Conservation (phyloP, 2,797 vertebrate genomes). For the Mormyrus proboscirostris region DNA sequence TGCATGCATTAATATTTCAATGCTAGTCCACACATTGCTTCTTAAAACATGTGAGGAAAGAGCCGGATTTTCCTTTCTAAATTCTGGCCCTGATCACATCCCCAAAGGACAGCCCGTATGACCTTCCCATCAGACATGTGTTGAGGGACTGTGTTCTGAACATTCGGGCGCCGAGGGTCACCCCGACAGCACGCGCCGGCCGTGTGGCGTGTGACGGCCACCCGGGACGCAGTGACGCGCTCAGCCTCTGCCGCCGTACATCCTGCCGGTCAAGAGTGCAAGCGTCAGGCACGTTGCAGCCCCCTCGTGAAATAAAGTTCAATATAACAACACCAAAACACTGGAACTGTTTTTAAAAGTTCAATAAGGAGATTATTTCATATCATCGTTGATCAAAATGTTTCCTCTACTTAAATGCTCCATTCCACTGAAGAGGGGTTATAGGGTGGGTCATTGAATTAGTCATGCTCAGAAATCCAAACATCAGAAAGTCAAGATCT, state of each 20-base stretch:
- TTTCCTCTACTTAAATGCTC: neutral
- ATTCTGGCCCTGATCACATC: neutral
- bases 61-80: neutral
- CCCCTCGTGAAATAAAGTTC: neutral
- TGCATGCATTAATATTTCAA: neutral
- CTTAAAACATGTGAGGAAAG: neutral
- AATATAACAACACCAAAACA: neutral
- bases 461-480: neutral
- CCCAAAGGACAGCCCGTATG: neutral
- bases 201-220: neutral
- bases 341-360: neutral
- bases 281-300: neutral
- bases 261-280: neutral
- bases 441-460: neutral
- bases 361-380: neutral
- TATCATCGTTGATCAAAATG: neutral
- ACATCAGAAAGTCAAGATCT: neutral
- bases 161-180: neutral
- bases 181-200: neutral
- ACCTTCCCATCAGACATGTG: neutral
- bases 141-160: neutral
- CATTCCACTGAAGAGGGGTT: neutral
- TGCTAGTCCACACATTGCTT: neutral
- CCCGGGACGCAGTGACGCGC: neutral
- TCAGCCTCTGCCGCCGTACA: neutral